These are phyloP conservation scores for Tuta absoluta DNA, from an alignment of 2,888 invertebrate genomes.

Conservation along the genomic window DNA sequence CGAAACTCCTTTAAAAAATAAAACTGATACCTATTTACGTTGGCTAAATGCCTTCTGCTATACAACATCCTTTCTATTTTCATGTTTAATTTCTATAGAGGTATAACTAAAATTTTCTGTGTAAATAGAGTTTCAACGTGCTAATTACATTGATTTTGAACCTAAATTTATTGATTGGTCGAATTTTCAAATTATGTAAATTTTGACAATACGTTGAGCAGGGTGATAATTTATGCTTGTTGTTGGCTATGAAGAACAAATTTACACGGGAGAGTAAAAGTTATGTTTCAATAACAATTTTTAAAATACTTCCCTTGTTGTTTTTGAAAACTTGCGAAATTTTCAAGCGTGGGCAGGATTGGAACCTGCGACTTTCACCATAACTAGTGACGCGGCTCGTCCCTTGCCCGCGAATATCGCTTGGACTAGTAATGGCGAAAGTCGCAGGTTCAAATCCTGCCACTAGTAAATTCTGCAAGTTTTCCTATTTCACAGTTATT, in stretches of 20 bases:
- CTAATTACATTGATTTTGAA: background rate
- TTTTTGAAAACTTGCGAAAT: too few species aligned
- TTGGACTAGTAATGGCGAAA: too few species aligned
- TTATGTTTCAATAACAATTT: too few species aligned
- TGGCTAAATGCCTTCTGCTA: background rate
- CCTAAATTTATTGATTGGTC: background rate
- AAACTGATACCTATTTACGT: background rate
- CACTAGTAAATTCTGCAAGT: too few species aligned
- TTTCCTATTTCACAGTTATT: too few species aligned
- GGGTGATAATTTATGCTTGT: background rate
- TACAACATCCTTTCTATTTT: background rate
- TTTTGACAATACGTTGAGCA: background rate
- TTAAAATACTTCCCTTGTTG: too few species aligned
- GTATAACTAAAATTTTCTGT: background rate
- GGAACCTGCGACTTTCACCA: too few species aligned
- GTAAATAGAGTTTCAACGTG: background rate
- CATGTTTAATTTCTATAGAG: background rate
- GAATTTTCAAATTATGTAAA: constrained; percentile 3
- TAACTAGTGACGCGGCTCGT: too few species aligned
- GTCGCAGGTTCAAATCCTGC: too few species aligned
- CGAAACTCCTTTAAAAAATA: background rate
- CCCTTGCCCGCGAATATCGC: too few species aligned
- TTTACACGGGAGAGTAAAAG: background rate
- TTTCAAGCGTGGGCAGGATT: too few species aligned
- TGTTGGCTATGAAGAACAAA: background rate